Conservation (phyloP, 2,113 vertebrate species). For the Damaliscus lunatus region DNA sequence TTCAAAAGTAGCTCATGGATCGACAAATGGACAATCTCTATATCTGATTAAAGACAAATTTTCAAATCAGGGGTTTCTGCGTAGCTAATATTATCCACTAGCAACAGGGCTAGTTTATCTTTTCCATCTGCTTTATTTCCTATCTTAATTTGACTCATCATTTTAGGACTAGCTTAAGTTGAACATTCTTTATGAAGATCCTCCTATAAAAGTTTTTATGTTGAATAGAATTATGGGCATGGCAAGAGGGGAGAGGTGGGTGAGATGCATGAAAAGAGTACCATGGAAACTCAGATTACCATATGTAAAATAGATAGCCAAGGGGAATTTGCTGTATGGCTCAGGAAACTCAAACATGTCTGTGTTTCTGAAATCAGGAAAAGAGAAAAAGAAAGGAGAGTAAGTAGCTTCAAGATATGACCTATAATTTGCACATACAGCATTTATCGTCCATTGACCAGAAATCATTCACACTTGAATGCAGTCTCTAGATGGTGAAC, state of each 20-base stretch:
- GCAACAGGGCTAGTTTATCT: neutral
- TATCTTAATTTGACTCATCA: neutral
- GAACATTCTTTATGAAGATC: neutral
- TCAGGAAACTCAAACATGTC: neutral
- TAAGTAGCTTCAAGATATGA: neutral
- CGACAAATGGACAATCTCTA: neutral
- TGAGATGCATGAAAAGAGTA: neutral
- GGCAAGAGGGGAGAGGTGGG: fast-evolving
- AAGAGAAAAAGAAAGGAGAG: neutral
- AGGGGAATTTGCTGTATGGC: neutral
- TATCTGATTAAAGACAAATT: neutral
- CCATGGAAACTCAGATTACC: neutral
- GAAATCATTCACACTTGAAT: neutral
- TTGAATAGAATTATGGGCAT: neutral
- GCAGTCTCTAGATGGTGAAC: neutral
- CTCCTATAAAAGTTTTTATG: neutral
- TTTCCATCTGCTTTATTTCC: neutral
- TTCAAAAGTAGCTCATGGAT: neutral
- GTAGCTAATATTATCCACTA: neutral
- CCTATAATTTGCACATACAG: neutral
- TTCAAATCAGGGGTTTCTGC: neutral
- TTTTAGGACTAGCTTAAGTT: neutral
- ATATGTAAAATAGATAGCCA: neutral
- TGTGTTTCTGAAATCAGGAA: neutral
- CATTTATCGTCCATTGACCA: neutral